A percentile compares a stretch with the other conserved stretches of the same genome.
phyloP scores from a whole-genome alignment of 2,888 invertebrate species.

The Drosophila nr. medialis region DNA sequence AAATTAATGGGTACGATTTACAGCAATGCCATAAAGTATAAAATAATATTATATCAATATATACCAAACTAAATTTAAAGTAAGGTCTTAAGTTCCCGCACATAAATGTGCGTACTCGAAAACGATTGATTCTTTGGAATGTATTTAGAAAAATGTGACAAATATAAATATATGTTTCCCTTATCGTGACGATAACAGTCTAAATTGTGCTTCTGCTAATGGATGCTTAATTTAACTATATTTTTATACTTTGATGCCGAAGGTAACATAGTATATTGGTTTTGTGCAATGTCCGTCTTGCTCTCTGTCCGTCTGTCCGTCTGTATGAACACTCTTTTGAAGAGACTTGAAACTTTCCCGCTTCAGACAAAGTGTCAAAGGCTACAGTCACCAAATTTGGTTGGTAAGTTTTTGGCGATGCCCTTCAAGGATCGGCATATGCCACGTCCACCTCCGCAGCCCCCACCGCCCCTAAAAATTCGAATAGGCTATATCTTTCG shows the following conservation, averaged over 20 bases:
- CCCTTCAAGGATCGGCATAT: too few relatives aligned
- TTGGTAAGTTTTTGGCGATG: background rate
- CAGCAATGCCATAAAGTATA: slow-evolving; percentile 29
- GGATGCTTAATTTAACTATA: slow-evolving; percentile 25
- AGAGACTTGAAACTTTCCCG: background rate
- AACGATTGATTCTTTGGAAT: slow-evolving; percentile 30
- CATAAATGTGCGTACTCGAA: background rate
- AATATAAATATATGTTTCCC: background rate
- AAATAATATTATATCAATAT: background rate
- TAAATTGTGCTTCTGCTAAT: slow-evolving; percentile 36
- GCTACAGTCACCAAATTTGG: background rate
- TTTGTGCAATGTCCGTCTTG: background rate
- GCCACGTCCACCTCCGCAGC: too few relatives aligned
- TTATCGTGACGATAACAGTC: slow-evolving; percentile 41
- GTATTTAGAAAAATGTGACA: background rate
- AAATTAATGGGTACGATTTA: slow-evolving; percentile 6
- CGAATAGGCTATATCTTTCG: too few relatives aligned
- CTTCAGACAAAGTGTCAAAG: background rate
- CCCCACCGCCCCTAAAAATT: too few relatives aligned
- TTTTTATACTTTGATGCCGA: background rate
- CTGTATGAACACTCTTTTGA: background rate
- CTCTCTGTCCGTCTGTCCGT: background rate
- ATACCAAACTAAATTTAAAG: background rate
- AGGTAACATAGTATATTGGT: background rate
- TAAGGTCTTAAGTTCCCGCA: background rate